Percentiles rank a stretch among this genome's conserved stretches.
phyloP scores from a whole-genome alignment of 2,888 invertebrate species.

The Cataglyphis livida region DNA sequence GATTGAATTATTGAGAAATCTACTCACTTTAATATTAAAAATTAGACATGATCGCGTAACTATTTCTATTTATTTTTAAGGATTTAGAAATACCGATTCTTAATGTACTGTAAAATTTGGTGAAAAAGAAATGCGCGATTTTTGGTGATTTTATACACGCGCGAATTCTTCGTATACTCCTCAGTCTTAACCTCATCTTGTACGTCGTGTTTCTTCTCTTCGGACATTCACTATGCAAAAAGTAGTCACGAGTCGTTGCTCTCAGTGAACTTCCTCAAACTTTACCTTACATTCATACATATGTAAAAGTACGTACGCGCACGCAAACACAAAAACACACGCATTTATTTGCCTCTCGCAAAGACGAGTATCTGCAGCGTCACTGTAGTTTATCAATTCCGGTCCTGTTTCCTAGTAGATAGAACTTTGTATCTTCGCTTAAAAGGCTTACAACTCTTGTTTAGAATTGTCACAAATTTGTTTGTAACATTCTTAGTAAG shows the following conservation, averaged over 20 bases:
- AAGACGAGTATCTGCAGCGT: constrained; percentile 47
- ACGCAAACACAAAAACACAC: constrained; percentile 1
- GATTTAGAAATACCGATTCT: not conserved
- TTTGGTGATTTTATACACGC: constrained; percentile 53
- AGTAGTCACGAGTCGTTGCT: constrained; percentile 79
- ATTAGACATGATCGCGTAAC: not conserved
- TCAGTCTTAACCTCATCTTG: constrained; percentile 61
- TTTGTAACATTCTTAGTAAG: not conserved
- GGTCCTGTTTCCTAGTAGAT: constrained; percentile 39
- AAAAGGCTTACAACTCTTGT: constrained; percentile 11
- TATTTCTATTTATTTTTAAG: not conserved
- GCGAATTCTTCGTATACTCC: constrained; percentile 63
- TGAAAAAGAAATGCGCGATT: not conserved
- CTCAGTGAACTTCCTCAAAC: constrained; percentile 73
- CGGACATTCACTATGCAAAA: constrained; percentile 76
- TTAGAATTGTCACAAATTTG: constrained; percentile 38
- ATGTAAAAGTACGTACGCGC: not conserved
- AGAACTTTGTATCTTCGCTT: constrained; percentile 9
- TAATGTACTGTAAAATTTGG: not conserved
- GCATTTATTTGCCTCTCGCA: constrained; percentile 27
- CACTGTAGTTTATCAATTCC: constrained; percentile 57
- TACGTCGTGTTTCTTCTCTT: constrained; percentile 59
- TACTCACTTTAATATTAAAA: not conserved
- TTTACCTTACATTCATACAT: constrained; percentile 63
- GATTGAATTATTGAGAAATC: not conserved